A percentile compares a stretch with the other conserved stretches of the same genome.
These are phyloP conservation scores for Pavo muticus DNA, from an alignment of 2,113 vertebrate species.

Conservation along the genomic window DNA sequence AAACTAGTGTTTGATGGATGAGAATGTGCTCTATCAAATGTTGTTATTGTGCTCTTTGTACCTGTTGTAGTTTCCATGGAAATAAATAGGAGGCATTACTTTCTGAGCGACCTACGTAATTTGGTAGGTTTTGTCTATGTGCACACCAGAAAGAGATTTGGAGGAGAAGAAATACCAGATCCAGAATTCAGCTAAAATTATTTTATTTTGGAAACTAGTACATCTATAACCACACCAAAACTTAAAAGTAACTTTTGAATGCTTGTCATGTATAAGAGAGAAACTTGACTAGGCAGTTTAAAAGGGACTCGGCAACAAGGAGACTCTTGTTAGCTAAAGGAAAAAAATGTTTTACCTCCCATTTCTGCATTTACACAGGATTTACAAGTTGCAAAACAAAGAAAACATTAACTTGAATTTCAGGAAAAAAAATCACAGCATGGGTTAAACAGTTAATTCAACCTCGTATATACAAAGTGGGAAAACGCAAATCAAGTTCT, in stretches of 20 bases:
- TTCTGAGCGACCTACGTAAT: background rate
- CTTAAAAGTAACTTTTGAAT: background rate
- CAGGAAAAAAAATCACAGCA: background rate
- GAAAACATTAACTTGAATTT: constrained; percentile 8
- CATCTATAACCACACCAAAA: background rate
- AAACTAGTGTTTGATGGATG: too few relatives aligned
- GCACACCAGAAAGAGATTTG: background rate
- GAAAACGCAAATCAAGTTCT: background rate
- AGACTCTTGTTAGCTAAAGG: background rate
- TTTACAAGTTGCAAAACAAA: background rate
- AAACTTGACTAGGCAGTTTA: background rate
- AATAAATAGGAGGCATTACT: too few relatives aligned
- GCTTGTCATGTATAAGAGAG: background rate
- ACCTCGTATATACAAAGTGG: background rate
- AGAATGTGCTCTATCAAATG: too few relatives aligned
- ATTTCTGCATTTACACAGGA: background rate
- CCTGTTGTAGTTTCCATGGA: too few relatives aligned
- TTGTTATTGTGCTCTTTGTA: too few relatives aligned
- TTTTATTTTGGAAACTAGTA: background rate
- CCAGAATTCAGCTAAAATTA: background rate
- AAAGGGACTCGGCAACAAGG: background rate
- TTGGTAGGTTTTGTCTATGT: background rate
- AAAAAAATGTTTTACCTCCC: background rate
- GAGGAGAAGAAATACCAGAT: background rate
- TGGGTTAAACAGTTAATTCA: background rate